Evolutionary conservation across 2,888 invertebrate genomes (phyloP).

Genomic region (Smittia aterrima): DNA sequence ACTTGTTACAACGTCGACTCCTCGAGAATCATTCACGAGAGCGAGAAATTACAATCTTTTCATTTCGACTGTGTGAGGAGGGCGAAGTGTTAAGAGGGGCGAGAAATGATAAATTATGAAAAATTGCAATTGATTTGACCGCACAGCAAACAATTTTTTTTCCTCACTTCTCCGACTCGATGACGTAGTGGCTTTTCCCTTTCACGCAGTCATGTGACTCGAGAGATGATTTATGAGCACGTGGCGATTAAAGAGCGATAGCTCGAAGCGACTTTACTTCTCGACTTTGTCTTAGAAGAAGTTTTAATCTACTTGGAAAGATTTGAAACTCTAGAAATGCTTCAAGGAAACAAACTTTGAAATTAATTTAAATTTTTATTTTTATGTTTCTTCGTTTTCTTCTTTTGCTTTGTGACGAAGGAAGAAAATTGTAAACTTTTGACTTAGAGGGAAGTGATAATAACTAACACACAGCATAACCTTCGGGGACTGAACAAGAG

Average conservation of each 20-base stretch:
- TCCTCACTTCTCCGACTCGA: neutral
- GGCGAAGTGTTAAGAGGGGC: slow-evolving; percentile 17
- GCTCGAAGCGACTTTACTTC: slow-evolving; percentile 24
- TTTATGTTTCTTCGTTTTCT: slow-evolving; percentile 3
- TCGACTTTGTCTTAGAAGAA: neutral
- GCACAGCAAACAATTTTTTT: slow-evolving; percentile 6
- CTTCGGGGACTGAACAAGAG: slow-evolving; percentile 32
- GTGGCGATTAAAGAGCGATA: slow-evolving; percentile 37
- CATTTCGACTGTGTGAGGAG: neutral
- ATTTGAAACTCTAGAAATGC: slow-evolving; percentile 16
- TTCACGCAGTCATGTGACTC: neutral
- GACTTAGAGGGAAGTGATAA: neutral
- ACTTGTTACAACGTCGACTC: too few species aligned
- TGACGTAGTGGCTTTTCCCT: slow-evolving; percentile 30
- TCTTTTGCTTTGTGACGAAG: too few species aligned
- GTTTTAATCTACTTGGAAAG: neutral
- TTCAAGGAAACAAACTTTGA: slow-evolving; percentile 24
- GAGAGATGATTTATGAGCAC: slow-evolving; percentile 39
- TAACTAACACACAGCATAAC: slow-evolving; percentile 35
- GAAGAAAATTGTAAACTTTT: slow-evolving; percentile 2
- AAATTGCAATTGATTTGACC: slow-evolving; percentile 41
- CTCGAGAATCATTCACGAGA: too few species aligned
- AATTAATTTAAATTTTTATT: slow-evolving; percentile 28
- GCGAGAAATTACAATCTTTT: too few species aligned
- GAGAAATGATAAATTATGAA: slow-evolving; percentile 38